phyloP scores from a whole-genome alignment of 2,113 vertebrate genomes.

The Oreochromis tanganicae region DNA sequence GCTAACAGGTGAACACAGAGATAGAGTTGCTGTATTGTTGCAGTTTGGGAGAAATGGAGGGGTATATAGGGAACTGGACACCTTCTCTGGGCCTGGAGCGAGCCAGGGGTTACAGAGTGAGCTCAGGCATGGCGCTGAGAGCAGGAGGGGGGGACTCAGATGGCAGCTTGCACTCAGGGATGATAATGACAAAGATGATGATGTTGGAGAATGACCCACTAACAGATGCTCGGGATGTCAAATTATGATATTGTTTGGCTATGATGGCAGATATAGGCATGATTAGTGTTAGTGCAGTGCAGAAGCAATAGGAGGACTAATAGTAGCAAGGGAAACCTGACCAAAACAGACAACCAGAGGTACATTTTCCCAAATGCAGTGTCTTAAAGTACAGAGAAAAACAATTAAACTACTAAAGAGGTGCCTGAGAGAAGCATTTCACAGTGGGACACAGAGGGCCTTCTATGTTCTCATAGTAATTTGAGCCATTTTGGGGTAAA shows the following conservation, averaged over 20 bases:
- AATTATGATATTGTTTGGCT: slow-evolving; percentile 33
- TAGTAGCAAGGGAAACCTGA: slow-evolving; percentile 32
- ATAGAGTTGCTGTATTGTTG: slow-evolving; percentile 55
- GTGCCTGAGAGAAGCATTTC: neutral
- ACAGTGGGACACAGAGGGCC: neutral
- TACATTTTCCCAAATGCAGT: neutral
- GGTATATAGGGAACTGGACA: slow-evolving; percentile 52
- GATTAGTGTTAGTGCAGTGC: slow-evolving; percentile 8
- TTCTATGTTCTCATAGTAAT: neutral
- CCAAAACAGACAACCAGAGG: neutral
- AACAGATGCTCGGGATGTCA: slow-evolving; percentile 13
- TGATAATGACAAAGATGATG: slow-evolving; percentile 36
- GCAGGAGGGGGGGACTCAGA: slow-evolving; percentile 33
- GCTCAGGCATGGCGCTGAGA: slow-evolving; percentile 48
- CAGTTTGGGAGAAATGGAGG: slow-evolving; percentile 11
- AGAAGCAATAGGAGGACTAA: slow-evolving; percentile 2
- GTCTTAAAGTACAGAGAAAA: neutral
- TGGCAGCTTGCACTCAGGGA: slow-evolving; percentile 17
- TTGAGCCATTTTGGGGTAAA: neutral
- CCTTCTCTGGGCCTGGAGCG: slow-evolving; percentile 36
- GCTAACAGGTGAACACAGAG: slow-evolving; percentile 66
- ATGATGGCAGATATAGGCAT: slow-evolving; percentile 20
- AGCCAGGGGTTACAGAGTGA: slow-evolving; percentile 40
- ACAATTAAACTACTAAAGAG: neutral
- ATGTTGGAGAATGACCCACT: slow-evolving; percentile 7